phyloP scores from a whole-genome alignment of 1,140 invertebrate genomes.

The Euura lappo region DNA sequence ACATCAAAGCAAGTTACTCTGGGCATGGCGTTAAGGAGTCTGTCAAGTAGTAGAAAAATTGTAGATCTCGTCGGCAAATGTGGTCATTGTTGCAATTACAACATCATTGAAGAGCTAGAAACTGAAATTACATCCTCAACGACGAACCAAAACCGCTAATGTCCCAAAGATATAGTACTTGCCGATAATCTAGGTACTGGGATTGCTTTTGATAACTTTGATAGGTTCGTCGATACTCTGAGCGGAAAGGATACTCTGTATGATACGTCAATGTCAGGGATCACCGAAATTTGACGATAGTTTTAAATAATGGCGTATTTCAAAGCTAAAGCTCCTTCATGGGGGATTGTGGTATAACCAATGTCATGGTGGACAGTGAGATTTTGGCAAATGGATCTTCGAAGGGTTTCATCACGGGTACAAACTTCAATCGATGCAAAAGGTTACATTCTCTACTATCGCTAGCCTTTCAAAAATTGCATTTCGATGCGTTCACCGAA shows the following conservation, averaged over 20 bases:
- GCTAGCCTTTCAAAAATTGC: constrained; percentile 22
- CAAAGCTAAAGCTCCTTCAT: neutral
- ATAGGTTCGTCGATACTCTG: constrained; percentile 54
- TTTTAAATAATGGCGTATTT: constrained; percentile 59
- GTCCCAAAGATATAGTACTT: constrained; percentile 34
- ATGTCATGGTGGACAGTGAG: neutral
- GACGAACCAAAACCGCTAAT: constrained; percentile 11
- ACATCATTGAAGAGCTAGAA: constrained; percentile 29
- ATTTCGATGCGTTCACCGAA: constrained; percentile 27
- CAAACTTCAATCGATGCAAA: constrained; percentile 30
- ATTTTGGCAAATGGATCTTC: neutral
- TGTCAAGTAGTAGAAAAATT: constrained; percentile 36
- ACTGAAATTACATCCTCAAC: constrained; percentile 18
- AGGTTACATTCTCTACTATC: constrained; percentile 23
- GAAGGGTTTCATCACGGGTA: constrained; percentile 14
- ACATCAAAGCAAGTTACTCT: constrained; percentile 33
- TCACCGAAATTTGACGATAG: constrained; percentile 46
- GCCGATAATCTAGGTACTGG: constrained; percentile 28
- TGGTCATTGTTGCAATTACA: constrained; percentile 26
- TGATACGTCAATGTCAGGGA: constrained; percentile 51
- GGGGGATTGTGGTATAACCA: neutral
- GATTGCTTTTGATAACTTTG: constrained; percentile 48
- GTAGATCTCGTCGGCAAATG: constrained; percentile 32
- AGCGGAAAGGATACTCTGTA: constrained; percentile 55
- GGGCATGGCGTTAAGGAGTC: constrained; percentile 34